Evolutionary conservation across 2,113 vertebrate species (phyloP).

Genomic region (Crotalus helleri): DNA sequence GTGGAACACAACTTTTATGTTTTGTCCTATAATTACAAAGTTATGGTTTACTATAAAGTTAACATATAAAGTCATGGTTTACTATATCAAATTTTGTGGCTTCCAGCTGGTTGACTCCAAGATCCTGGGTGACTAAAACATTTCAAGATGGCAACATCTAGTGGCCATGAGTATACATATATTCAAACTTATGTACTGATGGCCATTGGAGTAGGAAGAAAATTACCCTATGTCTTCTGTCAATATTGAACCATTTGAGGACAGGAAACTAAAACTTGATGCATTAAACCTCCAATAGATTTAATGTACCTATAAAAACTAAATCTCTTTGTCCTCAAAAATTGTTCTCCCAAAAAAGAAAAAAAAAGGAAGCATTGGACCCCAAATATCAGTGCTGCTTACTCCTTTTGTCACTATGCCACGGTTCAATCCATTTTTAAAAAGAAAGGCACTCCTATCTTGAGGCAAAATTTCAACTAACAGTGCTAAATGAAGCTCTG

Average conservation of each 20-base stretch:
- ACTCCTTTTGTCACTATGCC: not conserved
- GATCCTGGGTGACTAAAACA: not conserved
- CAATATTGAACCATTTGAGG: not conserved
- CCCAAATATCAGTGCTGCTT: not conserved
- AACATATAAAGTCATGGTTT: not conserved
- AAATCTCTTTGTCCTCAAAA: not conserved
- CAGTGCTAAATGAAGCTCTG: not conserved
- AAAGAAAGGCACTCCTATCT: not conserved
- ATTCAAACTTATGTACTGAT: not conserved
- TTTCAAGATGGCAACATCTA: not conserved
- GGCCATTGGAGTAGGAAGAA: not conserved
- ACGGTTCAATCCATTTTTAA: not conserved
- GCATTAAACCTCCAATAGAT: not conserved
- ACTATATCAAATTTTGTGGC: not conserved
- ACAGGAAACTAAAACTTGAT: not conserved
- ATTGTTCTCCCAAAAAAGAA: not conserved
- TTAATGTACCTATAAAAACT: not conserved
- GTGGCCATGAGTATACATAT: not conserved
- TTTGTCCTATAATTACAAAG: not conserved
- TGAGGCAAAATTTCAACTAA: not conserved
- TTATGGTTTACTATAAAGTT: not conserved
- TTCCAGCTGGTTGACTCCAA: not conserved
- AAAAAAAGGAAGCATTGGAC: not conserved
- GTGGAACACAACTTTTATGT: conserved; percentile 29
- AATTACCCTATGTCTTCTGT: not conserved